Percentiles rank a stretch among this genome's conserved stretches.
Evolutionary conservation across 2,113 vertebrate species (phyloP).

Genomic region (Platanista minor): DNA sequence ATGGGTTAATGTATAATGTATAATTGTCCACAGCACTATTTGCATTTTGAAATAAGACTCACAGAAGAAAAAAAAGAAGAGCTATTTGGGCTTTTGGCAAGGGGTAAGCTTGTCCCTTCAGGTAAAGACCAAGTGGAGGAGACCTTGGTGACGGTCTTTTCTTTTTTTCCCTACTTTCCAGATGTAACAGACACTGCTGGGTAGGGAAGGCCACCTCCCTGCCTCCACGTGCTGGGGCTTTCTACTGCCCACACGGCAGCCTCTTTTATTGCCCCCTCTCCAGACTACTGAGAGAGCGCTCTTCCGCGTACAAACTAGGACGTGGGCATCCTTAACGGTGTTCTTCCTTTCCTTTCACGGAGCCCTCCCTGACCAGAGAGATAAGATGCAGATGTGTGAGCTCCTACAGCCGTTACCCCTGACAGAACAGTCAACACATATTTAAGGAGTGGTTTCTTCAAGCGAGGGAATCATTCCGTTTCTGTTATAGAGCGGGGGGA

Average conservation of each 20-base stretch:
- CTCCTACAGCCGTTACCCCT: background rate
- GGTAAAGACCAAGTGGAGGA: background rate
- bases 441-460: background rate
- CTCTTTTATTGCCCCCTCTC: background rate
- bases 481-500: background rate
- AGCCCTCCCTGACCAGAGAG: background rate
- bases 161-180: background rate
- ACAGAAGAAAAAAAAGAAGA: background rate
- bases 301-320: background rate
- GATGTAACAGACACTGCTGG: background rate
- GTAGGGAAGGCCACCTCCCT: rapidly evolving
- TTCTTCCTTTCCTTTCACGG: background rate
- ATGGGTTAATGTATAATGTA: background rate
- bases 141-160: background rate
- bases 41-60: background rate
- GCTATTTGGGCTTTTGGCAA: background rate
- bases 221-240: rapidly evolving
- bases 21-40: background rate
- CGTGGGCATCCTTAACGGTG: background rate
- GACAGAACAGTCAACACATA: background rate
- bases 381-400: background rate
- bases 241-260: background rate
- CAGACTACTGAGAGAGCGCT: rapidly evolving
- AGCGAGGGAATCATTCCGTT: background rate
- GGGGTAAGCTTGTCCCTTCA: background rate